These are phyloP conservation scores for Oreortyx pictus DNA, from an alignment of 2,797 vertebrate species.

Conservation along the genomic window DNA sequence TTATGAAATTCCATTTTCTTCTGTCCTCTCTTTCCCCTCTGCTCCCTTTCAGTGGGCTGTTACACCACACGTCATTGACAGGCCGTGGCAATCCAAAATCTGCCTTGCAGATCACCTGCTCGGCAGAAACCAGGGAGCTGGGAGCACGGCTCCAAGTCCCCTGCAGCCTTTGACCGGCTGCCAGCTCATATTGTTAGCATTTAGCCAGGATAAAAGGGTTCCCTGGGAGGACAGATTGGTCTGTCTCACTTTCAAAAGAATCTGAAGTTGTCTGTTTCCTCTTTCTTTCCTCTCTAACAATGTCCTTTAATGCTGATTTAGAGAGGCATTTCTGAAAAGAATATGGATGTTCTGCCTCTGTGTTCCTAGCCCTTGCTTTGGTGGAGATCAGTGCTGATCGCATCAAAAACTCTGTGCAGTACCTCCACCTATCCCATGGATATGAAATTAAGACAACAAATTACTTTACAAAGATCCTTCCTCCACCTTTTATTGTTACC, in stretches of 20 bases:
- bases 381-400: neutral
- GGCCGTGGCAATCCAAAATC: neutral
- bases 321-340: neutral
- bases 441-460: neutral
- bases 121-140: neutral
- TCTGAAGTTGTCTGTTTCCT: neutral
- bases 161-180: neutral
- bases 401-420: neutral
- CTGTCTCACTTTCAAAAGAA: neutral
- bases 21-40: neutral
- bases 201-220: neutral
- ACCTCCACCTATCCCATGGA: neutral
- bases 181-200: neutral
- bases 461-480: neutral
- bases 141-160: neutral
- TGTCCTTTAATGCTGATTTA: neutral
- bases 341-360: neutral
- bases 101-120: neutral
- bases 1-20: neutral
- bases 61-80: neutral
- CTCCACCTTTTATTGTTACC: neutral
- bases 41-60: neutral
- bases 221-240: neutral
- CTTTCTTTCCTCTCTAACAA: neutral
- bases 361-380: neutral